Base-by-base conservation (phyloP, 2,113 vertebrate genomes). In the Bubo bubo region DNA sequence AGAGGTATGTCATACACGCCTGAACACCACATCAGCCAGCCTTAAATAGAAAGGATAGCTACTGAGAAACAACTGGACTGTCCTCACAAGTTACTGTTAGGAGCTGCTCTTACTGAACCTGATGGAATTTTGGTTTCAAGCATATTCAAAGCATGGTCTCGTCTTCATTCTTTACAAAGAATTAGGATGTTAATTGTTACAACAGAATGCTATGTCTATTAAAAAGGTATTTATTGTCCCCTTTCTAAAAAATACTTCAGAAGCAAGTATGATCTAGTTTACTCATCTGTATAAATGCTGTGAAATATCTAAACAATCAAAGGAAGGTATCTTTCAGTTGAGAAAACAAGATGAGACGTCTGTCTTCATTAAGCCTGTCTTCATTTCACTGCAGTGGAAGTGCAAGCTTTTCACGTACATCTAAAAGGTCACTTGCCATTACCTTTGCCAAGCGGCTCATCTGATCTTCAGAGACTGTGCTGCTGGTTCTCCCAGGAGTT, bases 381-480 rank as follows among this genome's bases (percentile, higher is more conserved):
- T 37, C 5, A 20, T 45, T 49, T 81, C 60, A 63, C 43, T 73
- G 9, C 63, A 83, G 6, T 23, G 14, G 22, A 30, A 81, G 39
- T 13, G n/a, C 10, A 84, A 39, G 12, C 8, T 56, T 64, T 37
- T 52, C n/a, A 56, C 3, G 16, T 1, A 28, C 21, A 58, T 45
- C 66, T 83, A 34, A 62, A 43, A 88, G 70, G 49, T 52, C 53
- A 71, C n/a, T 49, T 86, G 55, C 34, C 63, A 63, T 96, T 98
- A 99, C 99, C 99, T 99, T 99, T 71, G 99, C 99, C 45, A 99
- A 98, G 32, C 99, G 98, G 74, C 99, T 99, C 99, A 99, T 99
- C 94, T 99, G 99, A 96, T 99, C 99, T 96, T 99, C 99, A 15
- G 99, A 98, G 88, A 99, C 94, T 35, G 99, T 99, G 96, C 99